phyloP scores from a whole-genome alignment of 35 echinoderm and acorn worm species.

The Diadema setosum region DNA sequence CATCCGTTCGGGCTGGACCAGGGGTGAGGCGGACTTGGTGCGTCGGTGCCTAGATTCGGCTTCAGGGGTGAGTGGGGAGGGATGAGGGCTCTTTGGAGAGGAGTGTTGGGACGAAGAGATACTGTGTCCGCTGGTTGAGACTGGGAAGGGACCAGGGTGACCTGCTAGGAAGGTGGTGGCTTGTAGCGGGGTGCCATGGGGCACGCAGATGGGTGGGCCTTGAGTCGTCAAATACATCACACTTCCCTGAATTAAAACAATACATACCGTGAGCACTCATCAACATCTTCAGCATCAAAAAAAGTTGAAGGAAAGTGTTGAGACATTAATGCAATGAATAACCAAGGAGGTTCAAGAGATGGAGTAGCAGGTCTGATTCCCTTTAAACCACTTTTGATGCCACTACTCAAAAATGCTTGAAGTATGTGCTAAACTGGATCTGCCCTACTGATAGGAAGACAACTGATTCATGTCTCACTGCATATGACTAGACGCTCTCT shows the following conservation, averaged over 20 bases:
- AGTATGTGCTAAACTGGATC: too few relatives aligned
- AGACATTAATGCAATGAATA: too few relatives aligned
- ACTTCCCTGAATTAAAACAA: not conserved
- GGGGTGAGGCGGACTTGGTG: not conserved
- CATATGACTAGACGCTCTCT: too few relatives aligned
- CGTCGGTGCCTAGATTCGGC: not conserved
- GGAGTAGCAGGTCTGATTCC: too few relatives aligned
- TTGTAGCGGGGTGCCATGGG: not conserved
- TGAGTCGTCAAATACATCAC: not conserved
- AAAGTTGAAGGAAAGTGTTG: too few relatives aligned
- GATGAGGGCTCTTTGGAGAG: constrained; percentile 9
- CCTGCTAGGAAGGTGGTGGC: not conserved
- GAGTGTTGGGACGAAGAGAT: not conserved
- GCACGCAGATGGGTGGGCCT: not conserved
- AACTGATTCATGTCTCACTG: too few relatives aligned
- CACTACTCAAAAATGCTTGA: too few relatives aligned
- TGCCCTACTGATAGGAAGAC: too few relatives aligned
- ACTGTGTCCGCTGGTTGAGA: not conserved
- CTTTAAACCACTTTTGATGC: too few relatives aligned
- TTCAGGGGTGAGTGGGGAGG: not conserved
- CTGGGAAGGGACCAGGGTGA: not conserved
- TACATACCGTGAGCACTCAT: too few relatives aligned
- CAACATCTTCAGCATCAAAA: too few relatives aligned
- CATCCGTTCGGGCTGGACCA: not conserved
- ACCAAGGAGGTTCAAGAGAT: too few relatives aligned